Evolutionary conservation across 2,888 invertebrate species (phyloP), one percentile per base, ranked within the genome.

Genomic region (Apoderus coryli): DNA sequence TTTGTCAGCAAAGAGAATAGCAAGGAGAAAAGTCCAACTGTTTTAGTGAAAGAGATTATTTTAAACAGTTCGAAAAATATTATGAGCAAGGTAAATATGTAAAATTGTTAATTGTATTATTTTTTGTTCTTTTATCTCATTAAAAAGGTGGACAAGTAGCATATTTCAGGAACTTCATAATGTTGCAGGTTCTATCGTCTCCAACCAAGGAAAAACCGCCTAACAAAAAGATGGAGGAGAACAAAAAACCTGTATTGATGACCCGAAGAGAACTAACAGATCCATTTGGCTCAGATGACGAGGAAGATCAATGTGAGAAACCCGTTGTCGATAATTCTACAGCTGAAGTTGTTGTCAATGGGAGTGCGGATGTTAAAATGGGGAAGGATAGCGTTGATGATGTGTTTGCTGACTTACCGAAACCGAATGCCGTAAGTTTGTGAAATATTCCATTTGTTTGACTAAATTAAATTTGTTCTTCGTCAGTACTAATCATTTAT

Each of bases 201-300:
- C 82, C 82, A 1, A 67, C 72, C 1, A 72, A 70, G 53, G 79
- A 80, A 42, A 74, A 74, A 51, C 63, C 65, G 35, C 36, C 38
- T 4, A 42, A 50, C 48, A 33, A 45, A 41, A 34, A 46, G 47
- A 31, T 59, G 54, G 48, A 65, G 60, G 52, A 53, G 38, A 24
- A 33, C 2, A 49, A 51, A 27, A 57, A 57, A 39, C 56, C 55
- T 3, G 39, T 52, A 45, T 61, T 86, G 43, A 86, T 88, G 85
- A 86, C 86, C 1, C 69, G 84, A 41, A 72, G 84, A 31, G 84
- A 88, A 55, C 63, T 84, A 40, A 76, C 76, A 4, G 88, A 90
- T 61, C 89, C 89, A 0, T 86, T 89, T 58, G 88, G 85, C 27
- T 88, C 88, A 14, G 86, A 88, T 48, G 86, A 86, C 11, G 82